Evolutionary conservation across 37 sponge, comb jelly and placozoan genomes (phyloP).

Genomic region (Spongilla lacustris): DNA sequence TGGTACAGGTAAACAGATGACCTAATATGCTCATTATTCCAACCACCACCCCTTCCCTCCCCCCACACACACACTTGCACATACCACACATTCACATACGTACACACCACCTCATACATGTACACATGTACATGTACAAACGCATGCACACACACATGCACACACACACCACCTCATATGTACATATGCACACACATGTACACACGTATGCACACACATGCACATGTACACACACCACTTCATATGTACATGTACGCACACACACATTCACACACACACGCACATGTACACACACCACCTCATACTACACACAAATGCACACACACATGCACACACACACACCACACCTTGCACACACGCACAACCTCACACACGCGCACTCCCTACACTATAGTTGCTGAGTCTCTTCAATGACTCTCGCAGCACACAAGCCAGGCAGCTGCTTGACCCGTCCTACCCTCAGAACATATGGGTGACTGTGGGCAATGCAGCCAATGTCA

Average conservation of each 20-base stretch:
- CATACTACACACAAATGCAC: not conserved
- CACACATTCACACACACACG: not conserved
- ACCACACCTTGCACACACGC: no score
- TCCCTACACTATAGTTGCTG: not conserved
- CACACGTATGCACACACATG: not conserved
- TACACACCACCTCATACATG: not conserved
- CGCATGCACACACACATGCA: not conserved
- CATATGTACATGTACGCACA: not conserved
- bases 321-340: not conserved
- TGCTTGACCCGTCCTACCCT: conserved; percentile 43
- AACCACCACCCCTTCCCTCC: not conserved
- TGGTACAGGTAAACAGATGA: not conserved
- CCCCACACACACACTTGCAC: not conserved
- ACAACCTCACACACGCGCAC: no score
- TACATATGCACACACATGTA: not conserved
- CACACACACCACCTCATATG: no score
- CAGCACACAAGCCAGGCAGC: not conserved
- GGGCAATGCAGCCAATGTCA: not conserved
- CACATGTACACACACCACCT: not conserved
- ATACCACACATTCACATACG: not conserved
- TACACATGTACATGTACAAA: not conserved
- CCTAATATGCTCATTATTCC: not conserved
- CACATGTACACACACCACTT: no score
- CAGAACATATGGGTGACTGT: conserved; percentile 63
- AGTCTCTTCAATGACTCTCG: not conserved